These are phyloP conservation scores for Ailurus styani DNA, from an alignment of 2,113 vertebrate species.

Conservation along the genomic window DNA sequence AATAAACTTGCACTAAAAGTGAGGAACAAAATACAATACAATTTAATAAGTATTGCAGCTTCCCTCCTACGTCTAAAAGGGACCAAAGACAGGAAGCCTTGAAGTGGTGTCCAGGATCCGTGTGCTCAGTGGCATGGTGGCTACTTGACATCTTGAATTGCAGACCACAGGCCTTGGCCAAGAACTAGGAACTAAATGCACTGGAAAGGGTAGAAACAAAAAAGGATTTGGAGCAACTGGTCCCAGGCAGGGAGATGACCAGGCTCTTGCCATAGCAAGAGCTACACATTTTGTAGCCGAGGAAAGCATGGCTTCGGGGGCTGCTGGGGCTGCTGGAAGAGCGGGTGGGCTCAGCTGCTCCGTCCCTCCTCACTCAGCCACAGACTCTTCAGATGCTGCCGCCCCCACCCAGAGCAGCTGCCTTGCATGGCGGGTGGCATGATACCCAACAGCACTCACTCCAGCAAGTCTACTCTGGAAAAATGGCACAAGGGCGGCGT, in stretches of 20 bases:
- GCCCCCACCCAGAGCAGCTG: neutral
- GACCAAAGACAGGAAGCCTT: neutral
- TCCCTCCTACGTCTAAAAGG: neutral
- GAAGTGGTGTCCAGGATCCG: neutral
- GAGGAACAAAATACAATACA: neutral
- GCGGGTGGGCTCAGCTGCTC: neutral
- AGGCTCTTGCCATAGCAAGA: neutral
- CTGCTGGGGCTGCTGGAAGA: neutral
- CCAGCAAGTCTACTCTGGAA: neutral
- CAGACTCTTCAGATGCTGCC: neutral
- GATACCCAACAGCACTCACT: neutral
- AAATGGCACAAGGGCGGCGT: neutral
- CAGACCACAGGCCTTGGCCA: slow-evolving; percentile 33
- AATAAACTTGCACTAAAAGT: neutral
- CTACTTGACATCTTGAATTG: slow-evolving; percentile 30
- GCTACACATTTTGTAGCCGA: neutral
- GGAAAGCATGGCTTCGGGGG: neutral
- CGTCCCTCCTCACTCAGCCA: neutral
- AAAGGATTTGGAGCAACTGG: slow-evolving; percentile 7
- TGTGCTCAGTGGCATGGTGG: neutral
- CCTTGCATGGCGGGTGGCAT: neutral
- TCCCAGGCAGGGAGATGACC: neutral
- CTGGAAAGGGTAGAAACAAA: neutral
- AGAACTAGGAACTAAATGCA: slow-evolving; percentile 17
- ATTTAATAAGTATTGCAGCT: neutral